These are phyloP conservation scores for Lagorchestes hirsutus DNA, from an alignment of 2,797 vertebrate species.

Conservation along the genomic window DNA sequence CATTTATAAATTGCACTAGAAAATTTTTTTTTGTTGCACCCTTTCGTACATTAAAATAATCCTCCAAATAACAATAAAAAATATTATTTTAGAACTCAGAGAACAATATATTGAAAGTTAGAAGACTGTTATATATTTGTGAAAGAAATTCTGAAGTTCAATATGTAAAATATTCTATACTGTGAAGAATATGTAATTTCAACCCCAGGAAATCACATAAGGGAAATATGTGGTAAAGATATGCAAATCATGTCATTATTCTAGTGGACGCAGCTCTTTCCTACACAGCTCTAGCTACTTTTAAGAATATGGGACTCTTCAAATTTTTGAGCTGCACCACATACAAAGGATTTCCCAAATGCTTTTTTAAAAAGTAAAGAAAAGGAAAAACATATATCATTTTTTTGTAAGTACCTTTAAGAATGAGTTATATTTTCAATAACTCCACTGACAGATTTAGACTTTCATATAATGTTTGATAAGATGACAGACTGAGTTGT, in stretches of 20 bases:
- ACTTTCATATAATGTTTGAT: neutral
- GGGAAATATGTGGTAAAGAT: slow-evolving; percentile 27
- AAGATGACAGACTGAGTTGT: neutral
- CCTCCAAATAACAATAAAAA: neutral
- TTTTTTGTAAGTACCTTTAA: neutral
- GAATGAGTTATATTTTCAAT: slow-evolving; percentile 32
- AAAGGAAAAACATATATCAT: neutral
- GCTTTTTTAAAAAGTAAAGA: slow-evolving; percentile 28
- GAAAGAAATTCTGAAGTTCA: slow-evolving; percentile 40
- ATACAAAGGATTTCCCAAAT: neutral
- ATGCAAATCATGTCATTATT: neutral
- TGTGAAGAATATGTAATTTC: slow-evolving; percentile 38
- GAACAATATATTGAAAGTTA: slow-evolving; percentile 27
- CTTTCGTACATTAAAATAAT: neutral
- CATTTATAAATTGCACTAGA: slow-evolving; percentile 31
- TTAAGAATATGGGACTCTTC: slow-evolving; percentile 25
- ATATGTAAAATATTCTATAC: neutral
- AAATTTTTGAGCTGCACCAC: slow-evolving; percentile 12
- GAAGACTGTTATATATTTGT: slow-evolving; percentile 17
- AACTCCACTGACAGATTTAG: neutral
- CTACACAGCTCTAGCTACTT: neutral
- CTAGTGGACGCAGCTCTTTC: neutral
- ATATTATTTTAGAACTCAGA: slow-evolving; percentile 40
- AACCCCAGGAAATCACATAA: neutral
- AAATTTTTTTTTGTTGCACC: slow-evolving; percentile 22